Percentiles rank a stretch among this genome's conserved stretches.
Conservation (phyloP, 2,888 invertebrate species). For the Tenthredo distinguenda region DNA sequence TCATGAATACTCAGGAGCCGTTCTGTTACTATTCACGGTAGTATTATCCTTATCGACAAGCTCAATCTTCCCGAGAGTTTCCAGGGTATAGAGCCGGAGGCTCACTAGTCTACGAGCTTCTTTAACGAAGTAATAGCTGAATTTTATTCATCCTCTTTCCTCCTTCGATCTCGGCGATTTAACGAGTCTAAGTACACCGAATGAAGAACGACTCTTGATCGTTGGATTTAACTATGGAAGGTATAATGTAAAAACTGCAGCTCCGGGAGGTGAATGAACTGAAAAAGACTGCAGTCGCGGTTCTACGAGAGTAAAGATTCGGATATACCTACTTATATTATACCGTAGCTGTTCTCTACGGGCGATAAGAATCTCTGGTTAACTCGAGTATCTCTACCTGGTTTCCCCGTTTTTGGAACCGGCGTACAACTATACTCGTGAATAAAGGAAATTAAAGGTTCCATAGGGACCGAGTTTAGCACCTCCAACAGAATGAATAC, state of each 20-base stretch:
- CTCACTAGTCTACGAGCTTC: neutral
- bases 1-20: conserved; percentile 46
- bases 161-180: neutral
- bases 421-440: conserved; percentile 25
- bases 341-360: neutral
- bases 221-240: neutral
- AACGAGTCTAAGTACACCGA: neutral
- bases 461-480: conserved; percentile 40
- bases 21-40: conserved; percentile 43
- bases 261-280: neutral
- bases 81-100: neutral
- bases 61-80: conserved; percentile 29
- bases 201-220: neutral
- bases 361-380: conserved; percentile 17
- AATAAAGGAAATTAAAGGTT: conserved; percentile 42
- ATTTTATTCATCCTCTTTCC: neutral
- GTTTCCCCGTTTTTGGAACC: neutral
- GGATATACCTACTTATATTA: neutral
- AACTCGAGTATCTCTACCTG: neutral
- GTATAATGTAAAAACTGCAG: conserved; percentile 17
- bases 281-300: neutral
- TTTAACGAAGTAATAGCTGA: neutral
- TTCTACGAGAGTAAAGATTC: neutral
- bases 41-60: conserved; percentile 48
- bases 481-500: conserved; percentile 42